Base-by-base conservation (phyloP, 2,797 vertebrate genomes). In the Sebastes steindachneri region DNA sequence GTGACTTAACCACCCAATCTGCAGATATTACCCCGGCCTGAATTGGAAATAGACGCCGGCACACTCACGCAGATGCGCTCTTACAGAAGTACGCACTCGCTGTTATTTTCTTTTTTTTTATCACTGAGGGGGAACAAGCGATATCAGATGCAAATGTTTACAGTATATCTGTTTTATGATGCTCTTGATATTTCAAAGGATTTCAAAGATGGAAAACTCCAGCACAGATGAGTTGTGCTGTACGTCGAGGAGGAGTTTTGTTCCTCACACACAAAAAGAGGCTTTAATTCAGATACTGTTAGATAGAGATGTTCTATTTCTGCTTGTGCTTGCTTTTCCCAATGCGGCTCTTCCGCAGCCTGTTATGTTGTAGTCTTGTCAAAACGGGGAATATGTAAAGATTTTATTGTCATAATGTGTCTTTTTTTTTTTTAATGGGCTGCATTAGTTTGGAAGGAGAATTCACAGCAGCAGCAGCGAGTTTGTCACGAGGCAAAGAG, bases 1-100 rank as follows among this genome's bases (percentile, higher is more conserved):
- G 89, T 73, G 91, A 92, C 92, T 93, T 90, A 93, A 93, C 91
- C 91, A 82, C 86, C 92, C 87, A 91, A 93, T 94, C 90, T 94
- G 89, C 92, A 92, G 89, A 91, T 86, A 92, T 92, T 88, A 93
- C 85, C 84, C 75, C n/a, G 7, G 4, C 79, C 71, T 80, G 81
- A 88, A 89, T 88, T 83, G 87, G 90, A 93, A 90, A 91, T 84
- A 87, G 83, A 88, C 75, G 80, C 81, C 26, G 2, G n/a, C 48
- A 10, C 68, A 3, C 75, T 73, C 83, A 31, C 80, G 65, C 82
- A 85, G 60, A 89, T 67, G 79, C 23, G 15, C 75, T 65, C 68
- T 5, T 7, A 65, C 53, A 81, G 10, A 82, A 79, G 37, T 33
- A 87, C 86, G 88, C 84, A 78, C 78, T 70, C 31, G 8, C 68